These are phyloP conservation scores for Oligia latruncula DNA, from an alignment of 2,888 invertebrate genomes.

Conservation along the genomic window DNA sequence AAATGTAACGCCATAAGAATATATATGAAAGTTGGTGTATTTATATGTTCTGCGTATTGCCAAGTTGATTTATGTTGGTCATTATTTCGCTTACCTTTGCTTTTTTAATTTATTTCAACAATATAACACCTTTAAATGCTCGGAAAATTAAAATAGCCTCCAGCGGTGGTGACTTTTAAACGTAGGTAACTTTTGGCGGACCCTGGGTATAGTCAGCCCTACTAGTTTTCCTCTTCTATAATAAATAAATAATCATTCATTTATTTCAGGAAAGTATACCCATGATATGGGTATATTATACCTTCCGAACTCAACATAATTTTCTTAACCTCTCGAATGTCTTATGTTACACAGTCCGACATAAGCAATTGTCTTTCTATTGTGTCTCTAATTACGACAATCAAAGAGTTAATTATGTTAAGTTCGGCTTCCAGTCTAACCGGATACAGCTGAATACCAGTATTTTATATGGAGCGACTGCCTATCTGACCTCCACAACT, in stretches of 20 bases:
- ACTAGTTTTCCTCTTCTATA: background rate
- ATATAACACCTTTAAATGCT: conserved; percentile 15
- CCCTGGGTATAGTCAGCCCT: too few relatives aligned
- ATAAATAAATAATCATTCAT: background rate
- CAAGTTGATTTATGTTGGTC: conserved; percentile 46
- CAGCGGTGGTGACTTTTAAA: background rate
- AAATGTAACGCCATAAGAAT: conserved; percentile 44
- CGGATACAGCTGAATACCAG: too few relatives aligned
- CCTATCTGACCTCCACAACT: too few relatives aligned
- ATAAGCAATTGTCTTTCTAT: too few relatives aligned
- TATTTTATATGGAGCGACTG: too few relatives aligned
- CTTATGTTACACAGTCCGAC: too few relatives aligned
- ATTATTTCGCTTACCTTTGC: conserved; percentile 38
- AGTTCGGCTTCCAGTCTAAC: too few relatives aligned
- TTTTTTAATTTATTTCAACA: conserved; percentile 39
- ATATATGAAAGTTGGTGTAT: conserved; percentile 47
- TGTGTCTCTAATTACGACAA: too few relatives aligned
- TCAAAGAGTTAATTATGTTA: too few relatives aligned
- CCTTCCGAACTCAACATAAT: too few relatives aligned
- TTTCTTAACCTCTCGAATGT: too few relatives aligned
- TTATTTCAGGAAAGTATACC: background rate
- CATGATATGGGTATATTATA: too few relatives aligned
- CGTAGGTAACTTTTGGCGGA: background rate
- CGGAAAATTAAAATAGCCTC: conserved; percentile 15
- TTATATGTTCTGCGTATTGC: conserved; percentile 52